Conservation (phyloP, 2,888 invertebrate species). For the Aleiodes alternator region DNA sequence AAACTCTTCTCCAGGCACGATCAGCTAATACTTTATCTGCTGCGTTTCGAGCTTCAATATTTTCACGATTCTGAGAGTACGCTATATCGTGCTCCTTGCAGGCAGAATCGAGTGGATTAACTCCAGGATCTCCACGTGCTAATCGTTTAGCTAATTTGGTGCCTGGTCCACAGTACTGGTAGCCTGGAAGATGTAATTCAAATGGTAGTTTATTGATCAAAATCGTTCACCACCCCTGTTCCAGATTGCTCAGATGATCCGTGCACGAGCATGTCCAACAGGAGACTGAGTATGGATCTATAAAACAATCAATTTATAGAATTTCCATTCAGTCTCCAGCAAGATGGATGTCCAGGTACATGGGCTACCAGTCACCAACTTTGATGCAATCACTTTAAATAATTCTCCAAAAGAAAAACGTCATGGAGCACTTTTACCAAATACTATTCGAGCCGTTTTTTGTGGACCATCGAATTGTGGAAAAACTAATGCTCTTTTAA, state of each 20-base stretch:
- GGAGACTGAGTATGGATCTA: background rate
- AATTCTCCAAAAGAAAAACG: background rate
- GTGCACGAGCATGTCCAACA: background rate
- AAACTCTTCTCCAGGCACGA: conserved; percentile 50
- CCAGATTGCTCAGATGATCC: conserved; percentile 10
- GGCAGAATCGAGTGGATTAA: conserved; percentile 63
- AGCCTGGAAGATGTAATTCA: too few species aligned
- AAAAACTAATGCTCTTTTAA: too few species aligned
- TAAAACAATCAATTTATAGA: background rate
- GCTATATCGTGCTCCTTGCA: conserved; percentile 68
- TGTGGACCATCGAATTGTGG: too few species aligned
- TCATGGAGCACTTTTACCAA: too few species aligned
- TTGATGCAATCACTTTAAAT: background rate
- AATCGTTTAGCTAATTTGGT: conserved; percentile 62
- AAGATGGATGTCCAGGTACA: background rate
- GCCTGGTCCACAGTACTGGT: too few species aligned
- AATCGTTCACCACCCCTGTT: conserved; percentile 36
- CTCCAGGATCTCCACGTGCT: background rate
- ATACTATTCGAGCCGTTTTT: too few species aligned
- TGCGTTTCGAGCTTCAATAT: conserved; percentile 41
- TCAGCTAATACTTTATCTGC: conserved; percentile 47
- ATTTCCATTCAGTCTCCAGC: background rate
- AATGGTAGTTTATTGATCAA: conserved; percentile 46
- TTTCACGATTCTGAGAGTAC: conserved; percentile 56
- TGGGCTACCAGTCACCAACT: background rate